phyloP scores from a whole-genome alignment of 2,113 vertebrate species.

The Saimiri boliviensis region DNA sequence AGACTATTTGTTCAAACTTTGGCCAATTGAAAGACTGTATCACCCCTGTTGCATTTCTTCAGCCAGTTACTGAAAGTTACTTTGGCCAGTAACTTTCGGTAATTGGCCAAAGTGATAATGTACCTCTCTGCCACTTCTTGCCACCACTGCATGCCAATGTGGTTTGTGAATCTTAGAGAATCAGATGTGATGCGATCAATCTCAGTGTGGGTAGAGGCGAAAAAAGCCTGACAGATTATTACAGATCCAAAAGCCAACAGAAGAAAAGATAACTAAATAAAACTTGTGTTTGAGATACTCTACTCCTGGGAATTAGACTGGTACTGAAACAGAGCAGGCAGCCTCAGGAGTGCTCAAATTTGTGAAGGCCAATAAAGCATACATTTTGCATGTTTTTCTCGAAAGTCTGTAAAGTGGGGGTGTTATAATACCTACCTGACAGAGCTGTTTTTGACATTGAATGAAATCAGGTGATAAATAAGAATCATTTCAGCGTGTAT shows the following conservation, averaged over 20 bases:
- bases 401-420: background rate
- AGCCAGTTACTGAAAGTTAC: background rate
- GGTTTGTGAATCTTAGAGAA: constrained; percentile 35
- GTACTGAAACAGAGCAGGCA: background rate
- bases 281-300: background rate
- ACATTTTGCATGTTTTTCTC: background rate
- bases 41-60: background rate
- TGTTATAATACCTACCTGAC: background rate
- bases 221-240: background rate
- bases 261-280: background rate
- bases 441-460: background rate
- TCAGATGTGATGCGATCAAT: background rate
- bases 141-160: background rate
- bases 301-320: background rate
- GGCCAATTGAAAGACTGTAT: background rate
- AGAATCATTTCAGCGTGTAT: background rate
- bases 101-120: no score
- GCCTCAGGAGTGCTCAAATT: background rate
- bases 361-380: background rate
- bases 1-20: background rate
- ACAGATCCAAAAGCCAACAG: background rate
- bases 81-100: background rate
- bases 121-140: background rate
- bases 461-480: background rate
- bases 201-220: background rate